phyloP scores from a whole-genome alignment of 1,140 invertebrate species.

The Antheraea mylitta region DNA sequence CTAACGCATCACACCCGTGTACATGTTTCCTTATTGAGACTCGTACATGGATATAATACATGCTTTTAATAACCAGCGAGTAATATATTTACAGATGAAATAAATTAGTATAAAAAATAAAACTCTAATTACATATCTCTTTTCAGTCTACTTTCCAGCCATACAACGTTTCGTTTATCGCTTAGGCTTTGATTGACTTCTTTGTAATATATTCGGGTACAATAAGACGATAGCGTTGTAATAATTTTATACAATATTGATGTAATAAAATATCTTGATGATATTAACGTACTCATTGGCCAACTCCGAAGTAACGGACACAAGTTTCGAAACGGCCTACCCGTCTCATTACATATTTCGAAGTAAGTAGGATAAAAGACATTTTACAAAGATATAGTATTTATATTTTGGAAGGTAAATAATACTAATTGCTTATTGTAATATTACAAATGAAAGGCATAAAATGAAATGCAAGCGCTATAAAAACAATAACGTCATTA shows the following conservation, averaged over 20 bases:
- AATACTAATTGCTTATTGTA: not conserved
- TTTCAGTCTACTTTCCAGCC: too few species aligned
- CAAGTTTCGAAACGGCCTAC: constrained; percentile 1
- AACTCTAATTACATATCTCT: too few species aligned
- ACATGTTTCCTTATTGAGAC: too few species aligned
- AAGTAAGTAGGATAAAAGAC: not conserved
- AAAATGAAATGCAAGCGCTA: too few species aligned
- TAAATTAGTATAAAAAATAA: too few species aligned
- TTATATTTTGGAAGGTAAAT: too few species aligned
- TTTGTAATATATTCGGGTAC: not conserved
- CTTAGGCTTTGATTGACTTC: not conserved
- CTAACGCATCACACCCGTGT: too few species aligned
- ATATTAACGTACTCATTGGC: not conserved
- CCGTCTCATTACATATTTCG: not conserved
- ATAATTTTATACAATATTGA: not conserved
- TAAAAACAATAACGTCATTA: too few species aligned
- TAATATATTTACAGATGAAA: too few species aligned
- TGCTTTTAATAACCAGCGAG: too few species aligned
- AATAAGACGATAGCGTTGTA: not conserved
- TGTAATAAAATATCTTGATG: not conserved
- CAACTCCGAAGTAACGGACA: not conserved
- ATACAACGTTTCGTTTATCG: not conserved
- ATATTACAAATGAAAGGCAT: too few species aligned
- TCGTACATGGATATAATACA: too few species aligned
- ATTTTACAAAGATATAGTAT: not conserved